These are phyloP conservation scores for Andrena marginata DNA, from an alignment of 2,888 invertebrate species.

Conservation along the genomic window DNA sequence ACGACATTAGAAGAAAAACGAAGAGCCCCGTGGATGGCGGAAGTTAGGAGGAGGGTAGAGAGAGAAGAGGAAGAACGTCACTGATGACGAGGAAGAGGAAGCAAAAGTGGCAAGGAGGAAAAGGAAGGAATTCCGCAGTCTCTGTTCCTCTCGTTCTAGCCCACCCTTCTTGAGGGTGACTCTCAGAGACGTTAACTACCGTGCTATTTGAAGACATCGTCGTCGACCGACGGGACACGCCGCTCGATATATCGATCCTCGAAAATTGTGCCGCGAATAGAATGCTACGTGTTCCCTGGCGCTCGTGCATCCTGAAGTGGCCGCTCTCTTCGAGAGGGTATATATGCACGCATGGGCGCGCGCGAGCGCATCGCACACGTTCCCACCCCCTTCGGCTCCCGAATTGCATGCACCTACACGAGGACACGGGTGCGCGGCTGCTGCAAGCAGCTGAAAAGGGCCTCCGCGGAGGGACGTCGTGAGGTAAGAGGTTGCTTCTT, in stretches of 20 bases:
- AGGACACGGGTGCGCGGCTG: background rate
- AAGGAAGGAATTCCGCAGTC: constrained; percentile 47
- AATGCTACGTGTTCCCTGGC: constrained; percentile 72
- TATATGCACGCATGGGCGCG: constrained; percentile 30
- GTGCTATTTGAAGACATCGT: constrained; percentile 72
- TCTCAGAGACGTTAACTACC: constrained; percentile 71
- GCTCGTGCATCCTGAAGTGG: constrained; percentile 74
- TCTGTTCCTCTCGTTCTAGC: constrained; percentile 39
- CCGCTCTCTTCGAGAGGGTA: constrained; percentile 73
- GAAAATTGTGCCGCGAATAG: constrained; percentile 82
- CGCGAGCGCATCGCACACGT: constrained; percentile 1
- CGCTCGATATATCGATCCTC: constrained; percentile 82
- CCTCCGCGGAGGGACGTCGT: background rate
- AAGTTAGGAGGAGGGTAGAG: background rate
- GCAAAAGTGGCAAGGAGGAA: constrained; percentile 37
- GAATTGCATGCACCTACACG: constrained; percentile 8
- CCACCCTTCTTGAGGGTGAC: constrained; percentile 54
- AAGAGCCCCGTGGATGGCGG: background rate
- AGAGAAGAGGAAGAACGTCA: constrained; percentile 34
- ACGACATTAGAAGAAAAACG: background rate
- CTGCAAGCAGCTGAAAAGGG: background rate
- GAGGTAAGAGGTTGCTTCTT: constrained; percentile 8
- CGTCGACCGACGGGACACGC: constrained; percentile 66
- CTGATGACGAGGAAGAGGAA: constrained; percentile 44
- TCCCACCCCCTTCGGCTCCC: background rate